These are phyloP conservation scores for Hesperophylax magnus DNA, from an alignment of 1,140 invertebrate species.

Conservation along the genomic window DNA sequence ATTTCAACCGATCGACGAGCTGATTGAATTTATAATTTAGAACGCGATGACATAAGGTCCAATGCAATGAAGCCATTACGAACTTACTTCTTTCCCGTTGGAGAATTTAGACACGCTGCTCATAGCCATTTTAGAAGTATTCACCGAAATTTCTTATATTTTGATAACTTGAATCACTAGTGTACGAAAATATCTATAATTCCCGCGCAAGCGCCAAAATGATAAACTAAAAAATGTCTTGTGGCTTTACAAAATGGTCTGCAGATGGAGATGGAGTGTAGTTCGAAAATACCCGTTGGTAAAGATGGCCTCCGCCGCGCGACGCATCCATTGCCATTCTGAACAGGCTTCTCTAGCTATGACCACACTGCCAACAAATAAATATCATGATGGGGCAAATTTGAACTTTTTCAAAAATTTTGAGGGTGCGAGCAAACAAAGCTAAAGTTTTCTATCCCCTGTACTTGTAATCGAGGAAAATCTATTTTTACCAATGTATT, in stretches of 20 bases:
- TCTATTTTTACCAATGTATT: no score
- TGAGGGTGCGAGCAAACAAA: no score
- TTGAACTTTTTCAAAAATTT: no score
- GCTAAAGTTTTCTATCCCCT: no score
- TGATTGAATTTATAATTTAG: slow-evolving; percentile 14
- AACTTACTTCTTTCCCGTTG: slow-evolving; percentile 38
- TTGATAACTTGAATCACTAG: slow-evolving; percentile 28
- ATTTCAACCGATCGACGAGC: not conserved
- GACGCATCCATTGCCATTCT: slow-evolving; percentile 13
- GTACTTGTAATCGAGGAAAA: no score
- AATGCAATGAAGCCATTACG: slow-evolving; percentile 30
- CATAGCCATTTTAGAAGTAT: slow-evolving; percentile 34
- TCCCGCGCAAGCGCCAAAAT: slow-evolving; percentile 38
- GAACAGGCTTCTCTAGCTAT: not conserved
- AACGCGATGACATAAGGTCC: slow-evolving; percentile 44
- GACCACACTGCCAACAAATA: not conserved
- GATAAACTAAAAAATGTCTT: slow-evolving; percentile 33
- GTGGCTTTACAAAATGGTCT: slow-evolving; percentile 51
- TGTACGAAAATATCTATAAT: slow-evolving; percentile 16
- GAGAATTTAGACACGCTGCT: slow-evolving; percentile 45
- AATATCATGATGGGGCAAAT: no score
- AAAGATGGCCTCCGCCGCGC: slow-evolving; percentile 41
- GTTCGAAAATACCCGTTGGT: slow-evolving; percentile 37
- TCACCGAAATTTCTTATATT: slow-evolving; percentile 10
- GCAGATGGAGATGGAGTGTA: slow-evolving; percentile 47